These are phyloP conservation scores for Eilema caniola DNA, from an alignment of 2,888 invertebrate species.

Conservation along the genomic window DNA sequence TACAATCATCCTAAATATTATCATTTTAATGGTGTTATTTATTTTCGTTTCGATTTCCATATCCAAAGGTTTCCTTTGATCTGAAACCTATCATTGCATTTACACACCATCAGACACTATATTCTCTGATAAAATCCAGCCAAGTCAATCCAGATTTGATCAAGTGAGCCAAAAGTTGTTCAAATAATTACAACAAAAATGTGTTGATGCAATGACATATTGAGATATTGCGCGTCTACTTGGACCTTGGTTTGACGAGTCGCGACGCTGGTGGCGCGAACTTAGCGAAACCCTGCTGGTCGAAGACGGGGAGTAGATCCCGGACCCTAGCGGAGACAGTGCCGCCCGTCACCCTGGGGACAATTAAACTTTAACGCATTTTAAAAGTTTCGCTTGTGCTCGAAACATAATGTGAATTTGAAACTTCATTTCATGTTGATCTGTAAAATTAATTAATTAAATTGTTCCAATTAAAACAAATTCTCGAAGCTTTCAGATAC, in stretches of 20 bases:
- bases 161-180: background rate
- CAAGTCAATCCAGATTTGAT: background rate
- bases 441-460: background rate
- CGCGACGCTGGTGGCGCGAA: slow-evolving; percentile 93
- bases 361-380: slow-evolving; percentile 46
- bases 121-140: slow-evolving; percentile 4
- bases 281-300: slow-evolving; percentile 94
- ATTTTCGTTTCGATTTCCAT: slow-evolving; percentile 49
- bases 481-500: too few species aligned
- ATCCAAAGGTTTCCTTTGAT: slow-evolving; percentile 34
- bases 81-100: slow-evolving; percentile 27
- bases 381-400: slow-evolving; percentile 39
- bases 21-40: slow-evolving; percentile 40
- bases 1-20: slow-evolving; percentile 47
- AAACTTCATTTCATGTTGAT: slow-evolving; percentile 3
- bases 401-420: slow-evolving; percentile 12
- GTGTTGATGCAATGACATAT: slow-evolving; percentile 27
- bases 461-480: too few species aligned
- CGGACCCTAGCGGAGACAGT: slow-evolving; percentile 90
- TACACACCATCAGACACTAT: slow-evolving; percentile 17
- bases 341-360: slow-evolving; percentile 88
- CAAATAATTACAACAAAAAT: background rate
- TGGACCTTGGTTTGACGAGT: slow-evolving; percentile 89
- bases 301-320: slow-evolving; percentile 93
- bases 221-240: slow-evolving; percentile 54